These are phyloP conservation scores for Temnothorax unifasciatus DNA, from an alignment of 2,888 invertebrate species.

Conservation along the genomic window DNA sequence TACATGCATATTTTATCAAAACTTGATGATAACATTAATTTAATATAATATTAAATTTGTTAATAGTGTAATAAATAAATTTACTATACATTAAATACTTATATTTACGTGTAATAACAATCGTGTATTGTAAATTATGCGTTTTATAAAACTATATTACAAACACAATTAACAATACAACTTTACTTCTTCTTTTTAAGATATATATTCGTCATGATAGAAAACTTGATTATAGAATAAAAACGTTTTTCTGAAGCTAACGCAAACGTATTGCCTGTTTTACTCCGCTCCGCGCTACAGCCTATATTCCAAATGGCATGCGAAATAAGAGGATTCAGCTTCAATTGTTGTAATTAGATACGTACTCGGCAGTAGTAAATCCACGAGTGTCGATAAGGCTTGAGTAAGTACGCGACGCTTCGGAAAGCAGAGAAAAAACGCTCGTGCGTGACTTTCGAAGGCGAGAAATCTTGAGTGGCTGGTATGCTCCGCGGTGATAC, in stretches of 20 bases:
- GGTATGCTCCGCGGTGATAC: background rate
- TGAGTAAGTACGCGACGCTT: constrained; percentile 40
- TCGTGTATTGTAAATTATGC: background rate
- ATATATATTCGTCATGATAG: background rate
- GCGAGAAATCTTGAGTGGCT: constrained; percentile 28
- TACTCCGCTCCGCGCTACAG: background rate
- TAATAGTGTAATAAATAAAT: background rate
- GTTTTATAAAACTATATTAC: background rate
- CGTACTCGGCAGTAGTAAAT: constrained; percentile 55
- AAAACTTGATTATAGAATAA: background rate
- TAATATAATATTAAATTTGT: background rate
- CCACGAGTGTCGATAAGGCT: constrained; percentile 51
- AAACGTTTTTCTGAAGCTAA: background rate
- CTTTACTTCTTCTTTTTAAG: background rate
- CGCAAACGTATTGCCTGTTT: background rate
- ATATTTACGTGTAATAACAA: background rate
- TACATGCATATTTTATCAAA: background rate
- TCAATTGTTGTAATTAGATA: constrained; percentile 40
- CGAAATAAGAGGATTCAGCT: background rate
- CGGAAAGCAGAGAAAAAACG: constrained; percentile 8
- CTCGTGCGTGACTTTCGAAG: constrained; percentile 47
- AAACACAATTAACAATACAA: background rate
- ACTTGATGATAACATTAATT: background rate
- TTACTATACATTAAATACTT: background rate
- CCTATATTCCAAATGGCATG: background rate